Evolutionary conservation across 2,113 vertebrate genomes (phyloP), one percentile per base, ranked within the genome.

Genomic region (Antigone vipio): DNA sequence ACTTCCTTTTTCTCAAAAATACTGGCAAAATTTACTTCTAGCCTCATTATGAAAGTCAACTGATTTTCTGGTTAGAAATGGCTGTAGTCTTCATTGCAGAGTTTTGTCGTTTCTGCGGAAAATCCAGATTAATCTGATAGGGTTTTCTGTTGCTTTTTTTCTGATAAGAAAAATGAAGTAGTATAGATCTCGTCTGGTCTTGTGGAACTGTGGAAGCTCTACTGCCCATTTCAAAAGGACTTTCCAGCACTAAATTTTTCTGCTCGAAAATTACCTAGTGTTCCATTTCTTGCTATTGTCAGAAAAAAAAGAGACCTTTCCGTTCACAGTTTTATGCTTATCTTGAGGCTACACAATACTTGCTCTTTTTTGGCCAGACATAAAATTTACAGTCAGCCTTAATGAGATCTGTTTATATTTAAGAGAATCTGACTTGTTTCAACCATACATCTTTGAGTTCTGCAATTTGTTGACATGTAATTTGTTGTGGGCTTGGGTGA

Each of bases 341-440:
- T 88, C 71, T 91, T 53, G 76, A 84, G 72, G 55, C 53, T 83
- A 68, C 24, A 66, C 55, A 80, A 44, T 8, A 29, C 35, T 88
- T 35, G 24, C 7, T 44, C 4, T 13, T 73, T 72, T 63, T 75
- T 60, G 40, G 22, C 40, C 49, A 69, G 40, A 47, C 53, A 71
- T 53, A 83, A 91, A 90, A 91, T 85, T 67, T 86, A 68, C 49
- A 76, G 58, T 53, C 58, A 73, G 16, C 35, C 15, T 86, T 92
- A 88, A 94, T 56, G 72, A 83, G 68, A 34, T 40, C 68, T 89
- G 84, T 92, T 92, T 91, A 58, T 62, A 73, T 86, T 92, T 87
- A 58, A 87, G 73, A 67, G 76, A 62, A 73, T 58, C 59, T 87
- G 84, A 74, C 59, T 56, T 45, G 0, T 77, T 94, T 45, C 68